These are phyloP conservation scores for Hippoglossus stenolepis DNA, from an alignment of 2,113 vertebrate species.

Conservation along the genomic window DNA sequence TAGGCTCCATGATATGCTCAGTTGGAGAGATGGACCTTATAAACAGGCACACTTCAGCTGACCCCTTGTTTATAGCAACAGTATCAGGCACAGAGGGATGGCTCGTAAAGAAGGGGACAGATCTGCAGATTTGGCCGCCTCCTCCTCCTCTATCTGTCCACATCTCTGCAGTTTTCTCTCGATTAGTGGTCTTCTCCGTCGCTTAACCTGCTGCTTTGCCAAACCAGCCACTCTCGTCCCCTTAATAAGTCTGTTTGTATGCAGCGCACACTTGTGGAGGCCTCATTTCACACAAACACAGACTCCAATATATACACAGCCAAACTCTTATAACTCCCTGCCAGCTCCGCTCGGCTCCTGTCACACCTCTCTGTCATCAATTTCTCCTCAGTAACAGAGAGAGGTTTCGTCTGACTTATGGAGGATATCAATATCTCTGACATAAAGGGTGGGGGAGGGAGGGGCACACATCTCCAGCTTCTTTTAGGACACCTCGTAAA, in stretches of 20 bases:
- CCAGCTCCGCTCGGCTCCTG: slow-evolving; percentile 58
- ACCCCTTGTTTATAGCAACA: slow-evolving; percentile 69
- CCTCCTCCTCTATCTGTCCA: slow-evolving; percentile 27
- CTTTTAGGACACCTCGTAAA: slow-evolving; percentile 82
- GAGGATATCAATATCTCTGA: slow-evolving; percentile 74
- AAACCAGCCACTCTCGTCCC: slow-evolving; percentile 32
- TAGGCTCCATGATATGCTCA: slow-evolving; percentile 57
- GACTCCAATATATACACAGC: slow-evolving; percentile 37
- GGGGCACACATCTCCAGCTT: slow-evolving; percentile 53
- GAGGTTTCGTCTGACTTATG: slow-evolving; percentile 68
- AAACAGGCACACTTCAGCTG: slow-evolving; percentile 67
- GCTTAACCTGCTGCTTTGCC: slow-evolving; percentile 48
- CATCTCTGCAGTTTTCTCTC: slow-evolving; percentile 27
- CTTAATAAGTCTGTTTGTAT: slow-evolving; percentile 64
- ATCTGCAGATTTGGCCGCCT: slow-evolving; percentile 13
- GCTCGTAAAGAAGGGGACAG: slow-evolving; percentile 54
- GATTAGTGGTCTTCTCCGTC: slow-evolving; percentile 48
- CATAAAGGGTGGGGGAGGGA: slow-evolving; percentile 62
- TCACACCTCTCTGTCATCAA: slow-evolving; percentile 69
- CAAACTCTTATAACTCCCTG: slow-evolving; percentile 45
- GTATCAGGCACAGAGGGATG: slow-evolving; percentile 56
- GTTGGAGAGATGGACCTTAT: slow-evolving; percentile 67
- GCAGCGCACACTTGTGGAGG: slow-evolving; percentile 54
- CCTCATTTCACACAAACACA: slow-evolving; percentile 46
- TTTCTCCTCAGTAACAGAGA: slow-evolving; percentile 67